Percentiles rank a stretch among this genome's conserved stretches.
Evolutionary conservation across 1,140 invertebrate genomes (phyloP).

Genomic region (Microvelia longipes): DNA sequence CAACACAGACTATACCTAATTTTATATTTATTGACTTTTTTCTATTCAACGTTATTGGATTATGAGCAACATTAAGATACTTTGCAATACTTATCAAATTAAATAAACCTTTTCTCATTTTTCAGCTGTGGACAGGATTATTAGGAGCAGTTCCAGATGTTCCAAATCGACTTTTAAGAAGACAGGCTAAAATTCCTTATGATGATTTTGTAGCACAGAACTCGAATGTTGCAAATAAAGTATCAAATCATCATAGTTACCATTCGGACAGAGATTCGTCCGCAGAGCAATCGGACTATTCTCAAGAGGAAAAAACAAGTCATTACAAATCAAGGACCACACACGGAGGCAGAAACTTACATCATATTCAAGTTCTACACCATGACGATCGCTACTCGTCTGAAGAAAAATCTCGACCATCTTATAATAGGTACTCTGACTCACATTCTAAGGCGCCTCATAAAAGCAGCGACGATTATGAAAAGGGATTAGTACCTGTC

Average conservation of each 20-base stretch:
- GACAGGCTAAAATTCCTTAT: neutral
- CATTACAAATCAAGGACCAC: neutral
- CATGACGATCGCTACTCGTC: neutral
- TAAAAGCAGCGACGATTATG: neutral
- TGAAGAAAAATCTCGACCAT: neutral
- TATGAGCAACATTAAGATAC: too few relatives aligned
- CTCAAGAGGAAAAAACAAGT: too few relatives aligned
- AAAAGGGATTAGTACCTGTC: neutral
- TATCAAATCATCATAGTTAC: neutral
- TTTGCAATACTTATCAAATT: too few relatives aligned
- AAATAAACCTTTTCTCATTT: neutral
- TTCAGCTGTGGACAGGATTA: neutral
- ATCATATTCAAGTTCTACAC: neutral
- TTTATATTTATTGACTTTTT: too few relatives aligned
- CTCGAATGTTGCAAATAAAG: neutral
- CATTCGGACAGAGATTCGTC: neutral
- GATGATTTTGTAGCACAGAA: neutral
- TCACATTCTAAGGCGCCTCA: neutral
- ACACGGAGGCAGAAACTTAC: neutral
- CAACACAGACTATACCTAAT: too few relatives aligned
- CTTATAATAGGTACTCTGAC: neutral
- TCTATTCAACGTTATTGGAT: too few relatives aligned
- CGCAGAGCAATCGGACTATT: neutral
- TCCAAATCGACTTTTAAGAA: neutral
- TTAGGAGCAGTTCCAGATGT: neutral